Percentiles rank a stretch among this genome's conserved stretches.
Conservation (phyloP, 2,888 invertebrate genomes). For the Sinodicranocentrus sp. region DNA sequence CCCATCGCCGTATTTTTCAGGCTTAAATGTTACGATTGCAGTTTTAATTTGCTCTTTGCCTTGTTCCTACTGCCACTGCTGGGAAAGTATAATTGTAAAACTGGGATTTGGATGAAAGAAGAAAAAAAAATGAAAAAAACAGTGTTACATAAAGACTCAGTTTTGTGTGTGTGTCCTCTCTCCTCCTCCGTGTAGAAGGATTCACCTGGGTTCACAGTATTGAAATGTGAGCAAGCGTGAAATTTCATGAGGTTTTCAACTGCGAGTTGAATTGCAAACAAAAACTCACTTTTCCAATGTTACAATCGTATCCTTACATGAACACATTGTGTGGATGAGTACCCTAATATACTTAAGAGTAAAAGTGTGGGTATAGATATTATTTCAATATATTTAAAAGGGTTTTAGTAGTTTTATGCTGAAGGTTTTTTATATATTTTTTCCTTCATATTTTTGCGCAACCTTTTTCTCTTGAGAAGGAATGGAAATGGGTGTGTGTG, state of each 20-base stretch:
- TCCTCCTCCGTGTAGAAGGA: constrained; percentile 1
- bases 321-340: no score
- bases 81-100: constrained; percentile 22
- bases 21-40: constrained; percentile 44
- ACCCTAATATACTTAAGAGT: no score
- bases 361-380: no score
- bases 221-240: constrained; percentile 38
- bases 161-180: neutral
- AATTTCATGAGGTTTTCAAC: constrained; percentile 56
- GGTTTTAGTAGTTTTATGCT: no score
- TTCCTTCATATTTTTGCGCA: no score
- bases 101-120: no score
- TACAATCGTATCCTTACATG: no score
- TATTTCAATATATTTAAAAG: no score
- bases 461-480: no score
- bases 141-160: constrained; percentile 10
- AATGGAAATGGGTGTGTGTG: neutral
- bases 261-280: neutral
- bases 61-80: constrained; percentile 32
- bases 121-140: neutral
- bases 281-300: no score
- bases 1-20: constrained; percentile 58
- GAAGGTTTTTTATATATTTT: no score
- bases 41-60: constrained; percentile 12
- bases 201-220: constrained; percentile 42